phyloP scores from a whole-genome alignment of 53 echinoderm and acorn worm species.

The Mesocentrotus franciscanus region DNA sequence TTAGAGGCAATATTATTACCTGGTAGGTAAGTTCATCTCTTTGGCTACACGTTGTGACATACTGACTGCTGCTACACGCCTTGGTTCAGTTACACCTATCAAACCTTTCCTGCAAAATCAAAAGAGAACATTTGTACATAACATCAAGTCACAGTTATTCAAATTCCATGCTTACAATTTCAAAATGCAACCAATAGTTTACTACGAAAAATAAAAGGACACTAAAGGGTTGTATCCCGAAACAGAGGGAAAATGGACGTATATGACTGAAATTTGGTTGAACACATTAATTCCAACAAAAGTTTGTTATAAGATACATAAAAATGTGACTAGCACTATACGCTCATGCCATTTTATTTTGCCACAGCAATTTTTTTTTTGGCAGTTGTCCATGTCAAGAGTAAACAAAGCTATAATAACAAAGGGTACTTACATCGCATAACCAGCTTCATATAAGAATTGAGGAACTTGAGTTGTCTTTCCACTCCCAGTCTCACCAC shows the following conservation, averaged over 20 bases:
- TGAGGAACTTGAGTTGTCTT: constrained; percentile 98
- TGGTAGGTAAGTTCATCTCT: constrained; percentile 88
- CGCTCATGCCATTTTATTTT: too few relatives aligned
- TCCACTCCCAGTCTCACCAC: constrained; percentile 98
- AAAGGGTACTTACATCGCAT: constrained; percentile 79
- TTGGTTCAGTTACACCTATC: constrained; percentile 93
- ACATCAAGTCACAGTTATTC: neutral
- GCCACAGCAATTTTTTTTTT: too few relatives aligned
- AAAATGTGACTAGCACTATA: too few relatives aligned
- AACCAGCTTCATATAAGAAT: constrained; percentile 98
- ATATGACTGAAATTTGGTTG: too few relatives aligned
- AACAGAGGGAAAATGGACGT: too few relatives aligned
- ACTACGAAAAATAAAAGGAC: neutral
- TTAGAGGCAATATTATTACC: constrained; percentile 47
- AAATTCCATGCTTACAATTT: neutral
- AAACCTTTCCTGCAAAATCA: constrained; percentile 82
- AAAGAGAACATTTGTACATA: neutral
- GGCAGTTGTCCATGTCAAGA: too few relatives aligned
- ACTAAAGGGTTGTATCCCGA: too few relatives aligned
- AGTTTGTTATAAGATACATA: too few relatives aligned
- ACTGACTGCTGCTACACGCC: constrained; percentile 92
- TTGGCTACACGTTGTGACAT: constrained; percentile 96
- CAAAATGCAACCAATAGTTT: neutral
- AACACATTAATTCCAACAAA: too few relatives aligned
- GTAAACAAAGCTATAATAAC: neutral